These are phyloP conservation scores for Leptinotarsa undecemlineata DNA, from an alignment of 1,140 invertebrate species.

Conservation along the genomic window DNA sequence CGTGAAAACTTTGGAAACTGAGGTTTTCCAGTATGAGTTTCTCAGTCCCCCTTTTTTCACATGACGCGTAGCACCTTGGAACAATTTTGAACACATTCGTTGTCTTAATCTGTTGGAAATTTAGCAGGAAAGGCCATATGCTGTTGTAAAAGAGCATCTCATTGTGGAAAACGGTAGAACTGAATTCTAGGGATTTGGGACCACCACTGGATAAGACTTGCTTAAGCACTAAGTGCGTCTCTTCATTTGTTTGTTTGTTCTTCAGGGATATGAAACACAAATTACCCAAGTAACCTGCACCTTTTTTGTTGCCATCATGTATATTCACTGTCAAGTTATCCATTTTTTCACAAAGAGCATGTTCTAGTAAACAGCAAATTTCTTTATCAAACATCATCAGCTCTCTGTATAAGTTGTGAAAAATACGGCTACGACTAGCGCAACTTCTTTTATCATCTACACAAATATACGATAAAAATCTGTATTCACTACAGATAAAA, in stretches of 20 bases:
- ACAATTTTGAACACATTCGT: conserved; percentile 35
- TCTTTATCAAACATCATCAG: background rate
- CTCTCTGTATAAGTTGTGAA: too few relatives aligned
- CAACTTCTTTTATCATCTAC: background rate
- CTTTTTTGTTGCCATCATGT: conserved; percentile 13
- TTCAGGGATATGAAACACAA: conserved; percentile 7
- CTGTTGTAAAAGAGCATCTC: conserved; percentile 16
- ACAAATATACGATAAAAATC: too few relatives aligned
- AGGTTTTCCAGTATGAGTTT: conserved; percentile 55
- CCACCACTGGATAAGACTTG: background rate
- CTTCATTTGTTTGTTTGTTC: conserved; percentile 9
- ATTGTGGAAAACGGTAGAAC: background rate
- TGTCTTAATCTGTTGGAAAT: background rate
- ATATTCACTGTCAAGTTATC: background rate
- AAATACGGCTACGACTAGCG: too few relatives aligned
- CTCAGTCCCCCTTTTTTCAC: conserved; percentile 53
- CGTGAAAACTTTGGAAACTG: conserved; percentile 19
- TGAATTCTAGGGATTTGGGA: conserved; percentile 6
- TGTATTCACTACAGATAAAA: background rate
- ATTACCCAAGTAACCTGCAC: conserved; percentile 6
- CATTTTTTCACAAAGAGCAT: background rate
- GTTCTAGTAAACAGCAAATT: conserved; percentile 6
- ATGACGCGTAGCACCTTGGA: conserved; percentile 30
- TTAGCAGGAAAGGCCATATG: background rate
- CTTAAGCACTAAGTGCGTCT: conserved; percentile 14